Base-by-base conservation (phyloP, 2,888 invertebrate species). In the Drosophila anomalata region DNA sequence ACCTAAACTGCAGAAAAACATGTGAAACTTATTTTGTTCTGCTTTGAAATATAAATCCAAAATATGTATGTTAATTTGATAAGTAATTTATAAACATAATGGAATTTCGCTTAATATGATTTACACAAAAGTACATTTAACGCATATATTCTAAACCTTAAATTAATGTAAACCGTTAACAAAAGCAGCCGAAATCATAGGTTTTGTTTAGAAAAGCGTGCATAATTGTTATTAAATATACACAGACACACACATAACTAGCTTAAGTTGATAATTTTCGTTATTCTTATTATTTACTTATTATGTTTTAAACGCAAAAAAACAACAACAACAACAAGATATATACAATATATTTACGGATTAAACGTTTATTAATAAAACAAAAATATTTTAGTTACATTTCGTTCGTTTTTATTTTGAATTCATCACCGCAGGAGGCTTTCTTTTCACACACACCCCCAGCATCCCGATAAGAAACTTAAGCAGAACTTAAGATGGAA, bases 361-460 rank as follows among this genome's bases (percentile, higher is more conserved):
- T 73, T 78, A 83, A 86, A 80, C 84, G 82, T 88, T 90, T 87
- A 89, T 89, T 84, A 89, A 90, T 89, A 82, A 87, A 77, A 78
- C 69, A 76, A 87, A 87, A 89, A 89, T 89, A 90, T 89, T 90
- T 90, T 89, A 90, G 88, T 88, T 90, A 79, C 78, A 86, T 75
- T 67, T 59, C 73, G 67, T 52, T 24, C 56, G 29, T 71, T 55
- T 17, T 71, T 7, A 41, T 61, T 79, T 85, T 1, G 48, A 61
- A 77, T 68, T 11, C 17, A 39, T 22, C 33, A 71, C 61, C 71
- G 63, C 56, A 57, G 73, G 54, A 55, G 71, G 57, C 51, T 74
- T 71, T 63, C 48, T 58, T 76, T 77, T 57, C 58, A 61, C 58
- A 61, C 62, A 60, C 63, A 67, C 52, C 68, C 52, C 8, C 66